Percentiles rank a stretch among this genome's conserved stretches.
Evolutionary conservation across 1,140 invertebrate species (phyloP).

Genomic region (Drosophila parvula): DNA sequence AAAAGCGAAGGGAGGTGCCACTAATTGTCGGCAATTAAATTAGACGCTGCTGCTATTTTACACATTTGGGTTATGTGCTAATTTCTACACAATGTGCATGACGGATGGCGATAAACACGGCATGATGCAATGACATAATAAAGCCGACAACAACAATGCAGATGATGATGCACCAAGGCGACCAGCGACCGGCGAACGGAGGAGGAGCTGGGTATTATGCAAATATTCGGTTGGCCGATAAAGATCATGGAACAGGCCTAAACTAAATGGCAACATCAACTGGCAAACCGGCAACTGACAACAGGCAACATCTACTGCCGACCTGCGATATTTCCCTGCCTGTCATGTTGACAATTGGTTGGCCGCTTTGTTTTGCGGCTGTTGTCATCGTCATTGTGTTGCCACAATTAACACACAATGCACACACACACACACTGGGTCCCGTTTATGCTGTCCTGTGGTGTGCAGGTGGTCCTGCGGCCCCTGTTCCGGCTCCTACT

Average conservation of each 20-base stretch:
- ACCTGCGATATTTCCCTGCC: conserved; percentile 47
- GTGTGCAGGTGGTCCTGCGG: conserved; percentile 70
- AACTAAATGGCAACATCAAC: conserved; percentile 60
- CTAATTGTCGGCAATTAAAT: conserved; percentile 76
- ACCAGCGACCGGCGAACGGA: not conserved
- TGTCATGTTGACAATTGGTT: conserved; percentile 81
- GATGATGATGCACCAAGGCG: conserved; percentile 49
- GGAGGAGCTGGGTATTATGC: conserved; percentile 64
- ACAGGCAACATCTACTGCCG: conserved; percentile 1
- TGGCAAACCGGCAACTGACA: too few species aligned
- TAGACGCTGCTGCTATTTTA: conserved; percentile 75
- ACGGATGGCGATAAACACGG: conserved; percentile 78
- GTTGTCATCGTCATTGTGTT: conserved; percentile 60
- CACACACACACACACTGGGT: not conserved
- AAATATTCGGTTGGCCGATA: conserved; percentile 71
- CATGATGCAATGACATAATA: conserved; percentile 82
- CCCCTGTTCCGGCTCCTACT: conserved; percentile 4
- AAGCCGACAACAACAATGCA: conserved; percentile 63
- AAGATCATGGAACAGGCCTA: conserved; percentile 67
- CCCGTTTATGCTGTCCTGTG: conserved; percentile 20
- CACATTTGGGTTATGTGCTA: conserved; percentile 80
- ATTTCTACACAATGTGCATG: conserved; percentile 81
- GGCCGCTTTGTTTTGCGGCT: conserved; percentile 66
- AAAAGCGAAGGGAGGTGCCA: not conserved
- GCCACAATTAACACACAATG: conserved; percentile 80